A percentile compares a stretch with the other conserved stretches of the same genome.
Conservation (phyloP, 2,113 vertebrate genomes). For the Notarius lentiginosus region DNA sequence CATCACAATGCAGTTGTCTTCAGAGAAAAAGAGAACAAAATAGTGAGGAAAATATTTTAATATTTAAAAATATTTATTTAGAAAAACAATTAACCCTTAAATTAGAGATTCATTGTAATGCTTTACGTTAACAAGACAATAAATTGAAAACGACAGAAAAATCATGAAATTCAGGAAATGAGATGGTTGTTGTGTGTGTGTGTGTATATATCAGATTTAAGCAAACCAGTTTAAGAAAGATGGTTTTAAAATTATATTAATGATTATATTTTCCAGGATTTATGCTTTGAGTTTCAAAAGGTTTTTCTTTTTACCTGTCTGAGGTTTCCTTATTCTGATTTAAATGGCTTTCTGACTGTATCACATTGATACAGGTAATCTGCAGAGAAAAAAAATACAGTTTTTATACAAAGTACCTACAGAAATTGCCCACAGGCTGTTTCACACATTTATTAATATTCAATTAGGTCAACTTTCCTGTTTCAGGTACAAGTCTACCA, state of each 20-base stretch:
- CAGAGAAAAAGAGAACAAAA: not conserved
- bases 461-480: not conserved
- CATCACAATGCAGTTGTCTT: not conserved
- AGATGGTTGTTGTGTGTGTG: no score
- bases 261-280: not conserved
- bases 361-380: not conserved
- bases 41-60: not conserved
- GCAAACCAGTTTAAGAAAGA: not conserved
- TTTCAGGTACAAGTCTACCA: not conserved
- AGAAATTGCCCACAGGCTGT: not conserved
- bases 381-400: not conserved
- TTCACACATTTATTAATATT: not conserved
- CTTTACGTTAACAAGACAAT: no score
- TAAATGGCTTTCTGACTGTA: conserved; percentile 21
- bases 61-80: not conserved
- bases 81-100: not conserved
- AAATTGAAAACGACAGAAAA: not conserved
- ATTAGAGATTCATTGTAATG: not conserved
- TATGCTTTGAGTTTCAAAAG: not conserved
- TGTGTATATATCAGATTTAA: not conserved
- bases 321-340: conserved; percentile 5
- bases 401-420: not conserved
- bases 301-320: conserved; percentile 18
- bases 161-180: not conserved
- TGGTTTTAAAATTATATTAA: not conserved